phyloP scores from a whole-genome alignment of 2,797 vertebrate species.

The Chelon auratus region DNA sequence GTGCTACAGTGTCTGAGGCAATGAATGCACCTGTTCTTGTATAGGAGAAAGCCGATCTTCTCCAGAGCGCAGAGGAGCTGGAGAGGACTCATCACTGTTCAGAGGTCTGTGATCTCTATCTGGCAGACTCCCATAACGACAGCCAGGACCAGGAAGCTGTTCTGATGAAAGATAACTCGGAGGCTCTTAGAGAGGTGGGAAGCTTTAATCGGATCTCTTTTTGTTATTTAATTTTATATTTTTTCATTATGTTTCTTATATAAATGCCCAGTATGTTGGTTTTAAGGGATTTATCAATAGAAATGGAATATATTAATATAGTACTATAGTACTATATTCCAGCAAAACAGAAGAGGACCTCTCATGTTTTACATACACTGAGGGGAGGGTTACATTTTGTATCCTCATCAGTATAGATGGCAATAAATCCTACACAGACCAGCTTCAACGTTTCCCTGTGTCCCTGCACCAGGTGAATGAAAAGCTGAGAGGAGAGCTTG shows the following conservation, averaged over 20 bases:
- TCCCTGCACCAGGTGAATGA: conserved; percentile 71
- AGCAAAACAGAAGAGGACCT: too few species aligned
- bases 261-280: too few species aligned
- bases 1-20: background rate
- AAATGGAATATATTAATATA: too few species aligned
- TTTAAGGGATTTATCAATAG: too few species aligned
- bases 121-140: conserved; percentile 31
- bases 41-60: conserved; percentile 78
- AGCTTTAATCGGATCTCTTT: background rate
- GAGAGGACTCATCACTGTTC: conserved; percentile 54
- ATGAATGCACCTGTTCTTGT: background rate
- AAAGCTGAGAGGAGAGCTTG: conserved; percentile 75
- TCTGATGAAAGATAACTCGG: conserved; percentile 62
- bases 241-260: too few species aligned
- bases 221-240: background rate
- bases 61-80: conserved; percentile 67
- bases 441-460: background rate
- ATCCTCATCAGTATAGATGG: too few species aligned
- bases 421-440: too few species aligned
- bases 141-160: conserved; percentile 68
- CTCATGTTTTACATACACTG: too few species aligned
- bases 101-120: conserved; percentile 64
- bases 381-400: too few species aligned
- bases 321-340: too few species aligned
- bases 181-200: conserved; percentile 69